Percentiles rank a stretch among this genome's conserved stretches.
Conservation (phyloP, 2,113 vertebrate species). For the Caloenas nicobarica region DNA sequence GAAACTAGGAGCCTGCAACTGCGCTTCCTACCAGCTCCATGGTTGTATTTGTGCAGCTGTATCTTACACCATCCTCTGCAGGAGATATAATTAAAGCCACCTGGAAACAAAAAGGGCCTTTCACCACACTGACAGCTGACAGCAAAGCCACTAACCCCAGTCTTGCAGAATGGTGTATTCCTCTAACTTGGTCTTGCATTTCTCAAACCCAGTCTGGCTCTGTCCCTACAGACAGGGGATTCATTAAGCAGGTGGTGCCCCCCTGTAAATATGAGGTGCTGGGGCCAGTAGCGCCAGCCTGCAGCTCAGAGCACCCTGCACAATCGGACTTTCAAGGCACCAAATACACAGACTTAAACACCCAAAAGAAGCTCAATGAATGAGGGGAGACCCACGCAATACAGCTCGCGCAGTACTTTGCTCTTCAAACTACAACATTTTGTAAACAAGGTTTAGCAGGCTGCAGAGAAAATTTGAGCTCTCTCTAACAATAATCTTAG, state of each 20-base stretch:
- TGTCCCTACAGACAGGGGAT: not conserved
- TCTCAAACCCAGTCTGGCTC: not conserved
- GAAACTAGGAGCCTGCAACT: not conserved
- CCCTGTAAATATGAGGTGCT: not conserved
- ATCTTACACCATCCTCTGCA: not conserved
- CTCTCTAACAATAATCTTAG: not conserved
- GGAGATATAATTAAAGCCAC: conserved; percentile 29
- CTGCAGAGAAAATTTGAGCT: not conserved
- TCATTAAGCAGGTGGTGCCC: not conserved
- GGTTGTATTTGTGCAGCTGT: not conserved
- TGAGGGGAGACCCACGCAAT: not conserved
- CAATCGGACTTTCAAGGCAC: not conserved
- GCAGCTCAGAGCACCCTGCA: not conserved
- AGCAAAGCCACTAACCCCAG: not conserved
- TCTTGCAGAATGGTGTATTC: not conserved
- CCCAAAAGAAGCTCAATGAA: not conserved
- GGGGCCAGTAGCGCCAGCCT: not conserved
- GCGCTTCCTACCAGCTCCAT: not conserved
- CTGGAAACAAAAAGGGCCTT: not conserved
- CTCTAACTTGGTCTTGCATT: not conserved
- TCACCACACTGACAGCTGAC: not conserved
- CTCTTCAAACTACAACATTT: not conserved
- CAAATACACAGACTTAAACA: rapidly evolving
- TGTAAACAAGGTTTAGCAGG: not conserved
- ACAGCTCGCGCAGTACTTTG: rapidly evolving